Evolutionary conservation across 1,140 invertebrate species (phyloP).

Genomic region (Druon quercuslanigerum): DNA sequence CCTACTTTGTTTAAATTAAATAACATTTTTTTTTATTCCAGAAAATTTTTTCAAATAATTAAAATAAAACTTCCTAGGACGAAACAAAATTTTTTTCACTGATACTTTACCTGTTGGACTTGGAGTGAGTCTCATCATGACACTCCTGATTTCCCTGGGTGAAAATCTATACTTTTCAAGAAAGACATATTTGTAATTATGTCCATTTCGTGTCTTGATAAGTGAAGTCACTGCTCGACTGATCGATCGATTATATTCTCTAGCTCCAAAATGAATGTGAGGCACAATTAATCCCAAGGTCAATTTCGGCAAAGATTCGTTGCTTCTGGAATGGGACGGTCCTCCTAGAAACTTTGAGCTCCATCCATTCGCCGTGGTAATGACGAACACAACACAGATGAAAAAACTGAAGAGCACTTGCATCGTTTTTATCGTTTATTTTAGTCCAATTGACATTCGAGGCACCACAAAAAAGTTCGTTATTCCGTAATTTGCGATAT

Average conservation of each 20-base stretch:
- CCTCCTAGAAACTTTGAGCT: constrained; percentile 27
- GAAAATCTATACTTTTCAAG: constrained; percentile 80
- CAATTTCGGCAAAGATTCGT: constrained; percentile 58
- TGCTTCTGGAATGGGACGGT: constrained; percentile 39
- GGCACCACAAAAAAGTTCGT: neutral
- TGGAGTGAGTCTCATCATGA: constrained; percentile 84
- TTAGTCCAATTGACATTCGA: neutral
- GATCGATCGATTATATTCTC: constrained; percentile 83
- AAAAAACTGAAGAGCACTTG: constrained; percentile 49
- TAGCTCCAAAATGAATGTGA: constrained; percentile 79
- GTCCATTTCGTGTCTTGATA: constrained; percentile 75
- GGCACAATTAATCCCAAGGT: constrained; percentile 81
- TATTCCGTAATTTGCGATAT: neutral
- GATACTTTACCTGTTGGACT: constrained; percentile 82
- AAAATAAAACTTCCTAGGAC: neutral
- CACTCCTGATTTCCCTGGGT: constrained; percentile 78
- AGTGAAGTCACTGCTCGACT: constrained; percentile 79
- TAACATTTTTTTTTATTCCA: too few species aligned
- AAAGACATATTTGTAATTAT: constrained; percentile 77
- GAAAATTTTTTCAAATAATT: too few species aligned
- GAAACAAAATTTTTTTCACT: neutral
- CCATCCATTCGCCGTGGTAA: constrained; percentile 40
- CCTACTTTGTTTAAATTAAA: too few species aligned
- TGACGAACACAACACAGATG: constrained; percentile 53
- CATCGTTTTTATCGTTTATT: constrained; percentile 43